Percentiles rank a stretch among this genome's conserved stretches.
Evolutionary conservation across 2,113 vertebrate genomes (phyloP).

Genomic region (Pterocles gutturalis): DNA sequence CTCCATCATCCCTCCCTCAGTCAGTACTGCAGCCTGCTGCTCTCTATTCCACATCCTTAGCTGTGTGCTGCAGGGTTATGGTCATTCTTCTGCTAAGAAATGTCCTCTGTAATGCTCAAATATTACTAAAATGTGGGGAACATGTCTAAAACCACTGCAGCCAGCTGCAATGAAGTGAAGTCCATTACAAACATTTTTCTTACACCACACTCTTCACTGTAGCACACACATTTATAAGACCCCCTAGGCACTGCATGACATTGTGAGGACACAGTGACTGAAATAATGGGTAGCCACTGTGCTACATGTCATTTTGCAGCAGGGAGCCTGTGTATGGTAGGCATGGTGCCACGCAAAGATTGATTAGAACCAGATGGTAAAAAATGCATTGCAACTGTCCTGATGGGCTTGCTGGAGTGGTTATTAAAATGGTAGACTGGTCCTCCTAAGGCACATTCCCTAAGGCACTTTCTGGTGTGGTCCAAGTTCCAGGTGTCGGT

Average conservation of each 20-base stretch:
- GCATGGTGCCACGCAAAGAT: conserved; percentile 27
- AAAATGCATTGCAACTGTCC: neutral
- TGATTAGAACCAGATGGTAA: conserved; percentile 50
- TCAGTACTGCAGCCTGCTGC: neutral
- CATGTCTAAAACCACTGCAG: neutral
- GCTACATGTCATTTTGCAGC: neutral
- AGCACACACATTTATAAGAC: neutral
- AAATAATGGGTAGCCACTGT: conserved; percentile 22
- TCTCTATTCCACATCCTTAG: neutral
- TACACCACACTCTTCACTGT: neutral
- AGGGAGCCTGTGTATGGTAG: conserved; percentile 5
- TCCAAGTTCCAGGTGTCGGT: neutral
- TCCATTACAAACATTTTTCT: neutral
- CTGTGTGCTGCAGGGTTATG: neutral
- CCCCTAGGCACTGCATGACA: conserved; percentile 17
- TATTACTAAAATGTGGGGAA: neutral
- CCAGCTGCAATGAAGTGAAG: neutral
- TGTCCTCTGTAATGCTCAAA: neutral
- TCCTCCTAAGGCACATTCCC: neutral
- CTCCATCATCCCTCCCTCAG: neutral
- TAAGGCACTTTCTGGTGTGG: neutral
- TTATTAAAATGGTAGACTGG: neutral
- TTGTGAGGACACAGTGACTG: conserved; percentile 31
- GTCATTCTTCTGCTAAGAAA: neutral
- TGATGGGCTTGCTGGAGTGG: neutral